phyloP scores from a whole-genome alignment of 2,797 vertebrate genomes.

The Oryzias sinensis region DNA sequence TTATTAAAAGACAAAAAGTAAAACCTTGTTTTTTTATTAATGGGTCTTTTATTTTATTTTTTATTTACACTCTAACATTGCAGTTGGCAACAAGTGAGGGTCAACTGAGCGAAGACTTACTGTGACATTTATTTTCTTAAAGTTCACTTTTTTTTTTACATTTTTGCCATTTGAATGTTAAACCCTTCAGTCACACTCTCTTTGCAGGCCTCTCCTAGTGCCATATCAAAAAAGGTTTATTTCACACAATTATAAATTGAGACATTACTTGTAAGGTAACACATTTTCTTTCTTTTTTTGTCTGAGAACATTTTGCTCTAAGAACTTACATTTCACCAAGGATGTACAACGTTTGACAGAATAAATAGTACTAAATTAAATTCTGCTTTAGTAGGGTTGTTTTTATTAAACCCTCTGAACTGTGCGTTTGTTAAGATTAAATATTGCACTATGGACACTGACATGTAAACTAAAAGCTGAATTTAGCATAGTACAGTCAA shows the following conservation, averaged over 20 bases:
- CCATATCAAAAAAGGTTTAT: constrained; percentile 46
- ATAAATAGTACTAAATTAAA: constrained; percentile 52
- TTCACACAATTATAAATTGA: constrained; percentile 53
- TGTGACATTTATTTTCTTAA: constrained; percentile 48
- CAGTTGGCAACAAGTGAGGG: constrained; percentile 17
- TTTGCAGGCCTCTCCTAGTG: constrained; percentile 30
- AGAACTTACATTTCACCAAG: constrained; percentile 21
- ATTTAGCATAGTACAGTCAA: too few relatives aligned
- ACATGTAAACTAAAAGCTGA: constrained; percentile 12
- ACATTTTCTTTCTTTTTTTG: constrained; percentile 54
- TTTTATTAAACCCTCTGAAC: constrained; percentile 30
- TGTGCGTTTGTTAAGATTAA: constrained; percentile 29
- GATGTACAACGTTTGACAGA: constrained; percentile 55
- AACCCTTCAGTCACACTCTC: constrained; percentile 39
- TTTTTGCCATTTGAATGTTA: constrained; percentile 46
- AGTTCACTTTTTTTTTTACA: constrained; percentile 39
- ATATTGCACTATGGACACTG: constrained; percentile 19
- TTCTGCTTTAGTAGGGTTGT: constrained; percentile 51
- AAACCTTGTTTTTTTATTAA: too few relatives aligned
- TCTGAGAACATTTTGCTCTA: constrained; percentile 45
- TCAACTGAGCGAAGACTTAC: constrained; percentile 41
- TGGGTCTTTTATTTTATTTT: too few relatives aligned
- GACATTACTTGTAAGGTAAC: constrained; percentile 48
- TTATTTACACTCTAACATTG: constrained; percentile 3
- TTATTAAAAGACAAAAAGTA: too few relatives aligned